Conservation (phyloP, 37 sponge, comb jelly and placozoan species). For the Bolinopsis microptera region DNA sequence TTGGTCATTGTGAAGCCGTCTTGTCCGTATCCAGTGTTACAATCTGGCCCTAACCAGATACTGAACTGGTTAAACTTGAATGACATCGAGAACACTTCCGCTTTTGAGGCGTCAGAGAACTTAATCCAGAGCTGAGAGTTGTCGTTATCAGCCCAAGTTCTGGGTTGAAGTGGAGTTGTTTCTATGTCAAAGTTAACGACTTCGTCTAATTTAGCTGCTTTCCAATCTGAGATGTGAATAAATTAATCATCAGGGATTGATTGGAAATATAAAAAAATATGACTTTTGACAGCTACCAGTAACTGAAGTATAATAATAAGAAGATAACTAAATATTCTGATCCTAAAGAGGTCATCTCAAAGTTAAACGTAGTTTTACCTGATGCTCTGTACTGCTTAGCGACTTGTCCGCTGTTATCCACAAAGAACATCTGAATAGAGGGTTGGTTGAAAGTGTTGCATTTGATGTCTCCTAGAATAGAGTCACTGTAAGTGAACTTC, state of each 20-base stretch:
- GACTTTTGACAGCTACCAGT: too few relatives aligned
- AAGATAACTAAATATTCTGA: too few relatives aligned
- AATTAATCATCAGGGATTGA: too few relatives aligned
- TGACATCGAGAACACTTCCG: not conserved
- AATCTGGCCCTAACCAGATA: not conserved
- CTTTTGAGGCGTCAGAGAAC: not conserved
- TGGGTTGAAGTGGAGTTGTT: not conserved
- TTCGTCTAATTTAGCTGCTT: not conserved
- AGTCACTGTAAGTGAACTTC: not conserved
- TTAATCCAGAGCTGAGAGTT: not conserved
- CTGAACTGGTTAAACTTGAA: not conserved
- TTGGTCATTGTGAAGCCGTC: not conserved
- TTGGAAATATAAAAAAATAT: not conserved
- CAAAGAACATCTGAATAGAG: not conserved
- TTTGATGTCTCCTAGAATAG: not conserved
- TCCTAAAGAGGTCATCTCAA: too few relatives aligned
- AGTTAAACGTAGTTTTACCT: too few relatives aligned
- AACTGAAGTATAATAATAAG: too few relatives aligned
- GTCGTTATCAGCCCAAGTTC: not conserved
- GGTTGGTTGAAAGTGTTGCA: not conserved
- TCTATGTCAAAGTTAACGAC: not conserved
- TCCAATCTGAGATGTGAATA: conserved; percentile 38
- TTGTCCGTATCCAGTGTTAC: not conserved
- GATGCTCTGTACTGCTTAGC: not conserved
- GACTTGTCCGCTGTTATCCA: not conserved